phyloP scores from a whole-genome alignment of 2,888 invertebrate species.

The Zygaena filipendulae region DNA sequence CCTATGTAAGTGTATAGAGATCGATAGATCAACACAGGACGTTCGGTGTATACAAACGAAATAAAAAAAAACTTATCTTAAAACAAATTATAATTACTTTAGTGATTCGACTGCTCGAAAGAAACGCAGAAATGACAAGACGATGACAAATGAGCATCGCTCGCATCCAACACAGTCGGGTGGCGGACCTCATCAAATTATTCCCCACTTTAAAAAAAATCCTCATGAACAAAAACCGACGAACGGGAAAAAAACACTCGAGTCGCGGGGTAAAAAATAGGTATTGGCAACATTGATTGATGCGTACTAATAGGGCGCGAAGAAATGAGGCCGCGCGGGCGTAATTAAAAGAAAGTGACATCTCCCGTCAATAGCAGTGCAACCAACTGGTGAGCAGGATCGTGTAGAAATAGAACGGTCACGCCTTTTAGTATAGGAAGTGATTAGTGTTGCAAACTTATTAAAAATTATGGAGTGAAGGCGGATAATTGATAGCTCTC shows the following conservation, averaged over 20 bases:
- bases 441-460: conserved; percentile 63
- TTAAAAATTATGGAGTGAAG: conserved; percentile 68
- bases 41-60: no score
- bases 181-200: conserved; percentile 69
- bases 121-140: conserved; percentile 69
- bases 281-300: conserved; percentile 70
- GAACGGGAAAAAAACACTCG: conserved; percentile 50
- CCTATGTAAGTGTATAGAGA: no score
- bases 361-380: conserved; percentile 60
- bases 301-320: conserved; percentile 69
- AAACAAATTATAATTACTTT: conserved; percentile 66
- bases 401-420: conserved; percentile 60
- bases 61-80: no score
- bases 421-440: conserved; percentile 61
- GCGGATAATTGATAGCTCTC: conserved; percentile 52
- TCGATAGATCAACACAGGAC: no score
- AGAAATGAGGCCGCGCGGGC: conserved; percentile 61
- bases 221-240: conserved; percentile 64
- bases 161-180: conserved; percentile 61
- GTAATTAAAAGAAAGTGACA: conserved; percentile 67
- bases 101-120: conserved; percentile 61
- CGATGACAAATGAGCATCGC: conserved; percentile 67
- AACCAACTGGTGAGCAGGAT: conserved; percentile 31
- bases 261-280: conserved; percentile 59
- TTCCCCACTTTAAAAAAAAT: conserved; percentile 65